Conservation (phyloP, 2,888 invertebrate species). For the Oasisia sp. region DNA sequence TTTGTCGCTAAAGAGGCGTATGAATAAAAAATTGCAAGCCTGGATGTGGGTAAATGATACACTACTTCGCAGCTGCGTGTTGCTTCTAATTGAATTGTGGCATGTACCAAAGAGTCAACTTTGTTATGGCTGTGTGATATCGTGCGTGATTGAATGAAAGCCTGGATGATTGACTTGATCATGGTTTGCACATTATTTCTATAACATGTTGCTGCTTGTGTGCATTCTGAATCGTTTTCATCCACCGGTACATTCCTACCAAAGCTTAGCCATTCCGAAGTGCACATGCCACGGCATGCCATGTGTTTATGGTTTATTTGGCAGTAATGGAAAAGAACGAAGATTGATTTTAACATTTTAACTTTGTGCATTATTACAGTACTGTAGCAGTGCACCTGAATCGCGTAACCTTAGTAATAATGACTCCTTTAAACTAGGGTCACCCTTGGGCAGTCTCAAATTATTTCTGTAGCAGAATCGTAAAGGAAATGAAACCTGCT, state of each 20-base stretch:
- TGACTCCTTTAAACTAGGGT: too few species aligned
- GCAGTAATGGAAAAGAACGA: neutral
- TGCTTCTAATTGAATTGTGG: neutral
- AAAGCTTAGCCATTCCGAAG: neutral
- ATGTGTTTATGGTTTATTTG: neutral
- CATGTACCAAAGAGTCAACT: neutral
- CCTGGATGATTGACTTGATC: too few species aligned
- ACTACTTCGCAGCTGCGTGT: neutral
- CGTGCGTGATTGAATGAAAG: neutral
- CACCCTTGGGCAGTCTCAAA: too few species aligned
- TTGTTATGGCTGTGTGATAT: neutral
- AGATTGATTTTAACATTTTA: too few species aligned
- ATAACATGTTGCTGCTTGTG: neutral
- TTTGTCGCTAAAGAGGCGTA: neutral
- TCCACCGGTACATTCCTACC: neutral
- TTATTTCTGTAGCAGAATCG: too few species aligned
- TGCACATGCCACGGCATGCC: neutral
- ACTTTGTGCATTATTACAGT: too few species aligned
- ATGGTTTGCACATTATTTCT: neutral
- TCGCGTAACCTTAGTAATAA: too few species aligned
- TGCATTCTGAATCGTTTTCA: neutral
- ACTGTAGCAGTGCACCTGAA: too few species aligned
- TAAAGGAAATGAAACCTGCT: too few species aligned
- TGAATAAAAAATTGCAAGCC: neutral
- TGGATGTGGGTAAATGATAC: neutral